Base-by-base conservation (phyloP, 2,113 vertebrate genomes). In the Gambusia holbrooki region DNA sequence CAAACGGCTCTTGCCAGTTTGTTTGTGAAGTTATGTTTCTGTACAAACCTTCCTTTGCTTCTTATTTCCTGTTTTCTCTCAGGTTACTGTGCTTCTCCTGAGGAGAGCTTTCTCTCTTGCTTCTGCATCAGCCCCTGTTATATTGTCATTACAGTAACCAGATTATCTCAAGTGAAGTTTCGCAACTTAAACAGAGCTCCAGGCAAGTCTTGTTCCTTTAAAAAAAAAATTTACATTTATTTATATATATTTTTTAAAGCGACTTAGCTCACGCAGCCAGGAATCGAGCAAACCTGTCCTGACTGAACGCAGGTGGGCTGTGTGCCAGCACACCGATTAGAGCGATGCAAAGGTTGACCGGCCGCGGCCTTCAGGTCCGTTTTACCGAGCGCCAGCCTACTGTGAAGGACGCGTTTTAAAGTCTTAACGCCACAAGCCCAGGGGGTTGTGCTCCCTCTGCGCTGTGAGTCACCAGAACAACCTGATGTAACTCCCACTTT, bases 401-500 rank as follows among this genome's bases (percentile, higher is more conserved):
- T 35, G 10, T 69, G 66, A 73, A 69, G 82, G 80, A 69, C 70
- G 82, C 58, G 40, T 62, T 77, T 71, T 37, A 35, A 62, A 83
- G 68, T 81, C 69, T 30, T 62, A 76, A 54, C 73, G 61, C 70
- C 66, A 35, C 73, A 60, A 78, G 79, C 2, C 17, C 66, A 81
- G 32, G 76, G 83, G 79, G 66, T 75, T 75, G 84, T 83, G 73
- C 82, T 90, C 65, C 22, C 66, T 71, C 62, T 62, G 75, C 15
- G 0, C 69, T 67, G 76, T 87, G 89, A 92, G 66, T 90, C 88
- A 90, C 85, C 69, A 82, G 75, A 78, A 73, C 78, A 73, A 80
- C 74, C 89, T 82, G 85, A 88, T 76, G 86, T 69, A 83, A 89
- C 87, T 83, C 79, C 84, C 84, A 87, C 79, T 91, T 89, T 77